Evolutionary conservation across 2,797 vertebrate species (phyloP), one percentile per base, ranked within the genome.

Genomic region (Meriones psammophilus): DNA sequence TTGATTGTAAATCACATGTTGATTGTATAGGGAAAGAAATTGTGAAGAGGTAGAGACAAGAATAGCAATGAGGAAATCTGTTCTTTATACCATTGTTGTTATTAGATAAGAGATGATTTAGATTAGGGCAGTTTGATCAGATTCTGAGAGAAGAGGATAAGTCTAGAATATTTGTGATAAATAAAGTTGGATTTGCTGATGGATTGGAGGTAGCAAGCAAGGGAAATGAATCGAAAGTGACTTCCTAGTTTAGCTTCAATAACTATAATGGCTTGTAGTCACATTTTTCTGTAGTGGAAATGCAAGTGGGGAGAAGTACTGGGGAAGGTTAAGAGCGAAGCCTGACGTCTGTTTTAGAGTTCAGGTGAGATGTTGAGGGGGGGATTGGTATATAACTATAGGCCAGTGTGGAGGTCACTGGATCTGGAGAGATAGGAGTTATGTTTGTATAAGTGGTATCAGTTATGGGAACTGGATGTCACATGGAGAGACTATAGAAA

Each of bases 181-280:
- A 71, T 93, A 46, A 93, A 95, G 77, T n/a, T 93, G 28, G 14
- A 89, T 95, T 92, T 95, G 56, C 26, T 89, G 77, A 88, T 77
- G 36, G 22, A 30, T 94, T 94, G 76, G 62, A 54, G 74, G 64
- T 78, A n/a, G 30, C 77, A 89, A 28, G 28, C 54, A 62, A 92
- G 20, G 64, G 62, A 60, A 58, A 64, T 46, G 39, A 66, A 42
- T 69, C 77, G 42, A 88, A 96, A n/a, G 14, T 79, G 58, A 30
- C 54, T 36, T 91, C 69, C 90, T 68, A 54, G 46, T 76, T 81
- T 79, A 58, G 30, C 50, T 78, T 90, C 20, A 73, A 46, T 89
- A 87, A 88, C 84, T 89, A 26, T 64, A 76, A 36, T 85, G 60
- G 14, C 6, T 50, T 12, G 26, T 81, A 66, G 24, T 79, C 12